phyloP scores from a whole-genome alignment of 1,140 invertebrate genomes.

The Hyles vespertilio region DNA sequence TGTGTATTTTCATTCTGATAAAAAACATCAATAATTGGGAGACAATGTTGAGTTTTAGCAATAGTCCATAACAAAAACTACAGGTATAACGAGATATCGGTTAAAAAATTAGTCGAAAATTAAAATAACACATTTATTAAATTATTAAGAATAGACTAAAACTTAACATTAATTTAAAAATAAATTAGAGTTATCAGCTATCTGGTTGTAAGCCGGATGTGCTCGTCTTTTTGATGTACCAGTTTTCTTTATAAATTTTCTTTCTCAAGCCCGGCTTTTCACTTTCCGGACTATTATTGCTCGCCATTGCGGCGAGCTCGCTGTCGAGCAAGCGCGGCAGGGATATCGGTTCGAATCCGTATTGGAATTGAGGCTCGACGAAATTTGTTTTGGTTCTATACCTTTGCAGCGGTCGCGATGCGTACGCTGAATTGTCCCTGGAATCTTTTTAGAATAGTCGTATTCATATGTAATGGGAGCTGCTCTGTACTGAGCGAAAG shows the following conservation, averaged over 20 bases:
- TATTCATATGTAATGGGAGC: conserved; percentile 39
- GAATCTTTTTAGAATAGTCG: conserved; percentile 39
- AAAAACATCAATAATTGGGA: no score
- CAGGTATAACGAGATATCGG: no score
- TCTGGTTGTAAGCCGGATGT: conserved; percentile 35
- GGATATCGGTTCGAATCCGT: conserved; percentile 65
- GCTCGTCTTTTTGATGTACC: conserved; percentile 63
- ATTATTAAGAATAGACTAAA: conserved; percentile 19
- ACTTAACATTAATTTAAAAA: conserved; percentile 28
- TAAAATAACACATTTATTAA: conserved; percentile 20
- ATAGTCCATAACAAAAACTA: no score
- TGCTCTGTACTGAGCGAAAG: conserved; percentile 39
- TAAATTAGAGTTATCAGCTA: conserved; percentile 58
- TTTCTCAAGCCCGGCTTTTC: conserved; percentile 59
- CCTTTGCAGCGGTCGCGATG: conserved; percentile 36
- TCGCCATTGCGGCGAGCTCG: conserved; percentile 55
- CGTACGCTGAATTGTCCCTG: conserved; percentile 43
- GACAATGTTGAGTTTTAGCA: no score
- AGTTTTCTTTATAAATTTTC: conserved; percentile 69
- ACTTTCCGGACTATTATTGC: conserved; percentile 52
- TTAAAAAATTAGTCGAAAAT: no score
- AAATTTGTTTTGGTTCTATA: conserved; percentile 54
- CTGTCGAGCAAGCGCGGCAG: conserved; percentile 47
- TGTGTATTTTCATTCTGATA: no score
- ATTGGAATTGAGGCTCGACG: conserved; percentile 67